Evolutionary conservation across 2,113 vertebrate species (phyloP).

Genomic region (Psittacara wagleri): DNA sequence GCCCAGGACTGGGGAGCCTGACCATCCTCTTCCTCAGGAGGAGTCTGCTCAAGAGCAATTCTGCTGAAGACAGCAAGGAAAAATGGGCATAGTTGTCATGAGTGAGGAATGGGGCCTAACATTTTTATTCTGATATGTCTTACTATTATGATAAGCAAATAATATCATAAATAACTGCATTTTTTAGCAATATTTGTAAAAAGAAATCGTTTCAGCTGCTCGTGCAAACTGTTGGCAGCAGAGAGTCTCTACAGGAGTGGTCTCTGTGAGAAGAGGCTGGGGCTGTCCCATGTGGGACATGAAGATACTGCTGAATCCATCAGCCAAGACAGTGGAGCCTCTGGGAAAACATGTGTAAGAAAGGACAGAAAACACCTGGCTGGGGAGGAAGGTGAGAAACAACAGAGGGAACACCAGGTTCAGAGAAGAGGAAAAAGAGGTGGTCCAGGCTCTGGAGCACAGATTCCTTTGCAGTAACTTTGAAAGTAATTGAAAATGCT

Average conservation of each 20-base stretch:
- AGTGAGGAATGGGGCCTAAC: not conserved
- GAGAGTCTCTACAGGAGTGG: not conserved
- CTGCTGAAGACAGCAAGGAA: not conserved
- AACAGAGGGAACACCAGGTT: not conserved
- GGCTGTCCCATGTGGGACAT: rapidly evolving
- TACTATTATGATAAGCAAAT: not conserved
- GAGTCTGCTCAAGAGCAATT: not conserved
- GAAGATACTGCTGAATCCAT: not conserved
- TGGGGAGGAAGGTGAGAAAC: not conserved
- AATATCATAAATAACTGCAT: not conserved
- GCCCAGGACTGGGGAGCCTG: not conserved
- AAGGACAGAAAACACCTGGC: not conserved
- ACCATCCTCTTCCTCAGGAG: not conserved
- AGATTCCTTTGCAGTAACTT: not conserved
- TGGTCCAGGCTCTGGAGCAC: not conserved
- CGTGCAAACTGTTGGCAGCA: rapidly evolving
- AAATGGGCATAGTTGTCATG: not conserved
- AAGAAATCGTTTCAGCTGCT: not conserved
- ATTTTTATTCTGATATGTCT: not conserved
- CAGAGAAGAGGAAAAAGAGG: not conserved
- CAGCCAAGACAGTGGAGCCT: not conserved
- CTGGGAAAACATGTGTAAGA: not conserved
- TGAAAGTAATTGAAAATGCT: not conserved
- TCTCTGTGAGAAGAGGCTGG: not conserved
- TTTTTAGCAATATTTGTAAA: not conserved